Conservation (phyloP, 2,888 invertebrate genomes). For the Ischnus inquisitorius region DNA sequence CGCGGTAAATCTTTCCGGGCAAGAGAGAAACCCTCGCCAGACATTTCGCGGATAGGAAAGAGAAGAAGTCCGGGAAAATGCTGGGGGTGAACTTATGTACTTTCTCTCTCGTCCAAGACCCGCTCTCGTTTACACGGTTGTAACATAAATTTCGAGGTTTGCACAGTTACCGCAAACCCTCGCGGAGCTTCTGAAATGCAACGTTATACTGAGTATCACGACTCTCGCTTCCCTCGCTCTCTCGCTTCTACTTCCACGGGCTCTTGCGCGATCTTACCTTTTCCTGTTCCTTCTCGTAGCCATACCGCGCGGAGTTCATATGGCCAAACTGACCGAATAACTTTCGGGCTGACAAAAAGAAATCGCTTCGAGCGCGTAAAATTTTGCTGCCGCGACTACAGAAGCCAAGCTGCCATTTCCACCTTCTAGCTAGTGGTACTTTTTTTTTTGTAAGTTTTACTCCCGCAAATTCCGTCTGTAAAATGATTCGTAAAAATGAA, state of each 20-base stretch:
- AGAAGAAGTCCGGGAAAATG: neutral
- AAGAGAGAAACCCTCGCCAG: neutral
- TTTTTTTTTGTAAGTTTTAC: neutral
- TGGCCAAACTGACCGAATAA: slow-evolving; percentile 8
- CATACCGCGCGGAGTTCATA: neutral
- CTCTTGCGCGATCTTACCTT: neutral
- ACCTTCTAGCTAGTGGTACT: neutral
- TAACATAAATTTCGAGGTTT: slow-evolving; percentile 31
- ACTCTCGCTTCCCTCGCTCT: neutral
- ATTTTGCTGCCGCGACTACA: neutral
- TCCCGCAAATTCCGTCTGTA: neutral
- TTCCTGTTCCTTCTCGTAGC: neutral
- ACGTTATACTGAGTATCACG: neutral
- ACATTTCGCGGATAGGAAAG: neutral
- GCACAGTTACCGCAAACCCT: slow-evolving; percentile 13
- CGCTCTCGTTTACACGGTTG: slow-evolving; percentile 24
- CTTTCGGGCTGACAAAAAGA: neutral
- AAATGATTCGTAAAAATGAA: neutral
- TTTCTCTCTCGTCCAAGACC: neutral
- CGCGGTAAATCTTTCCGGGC: neutral
- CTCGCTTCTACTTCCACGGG: neutral
- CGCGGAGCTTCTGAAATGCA: slow-evolving; percentile 3
- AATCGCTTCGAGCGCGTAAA: neutral
- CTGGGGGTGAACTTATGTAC: neutral
- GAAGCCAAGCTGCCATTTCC: neutral